Conservation (phyloP, 1,140 invertebrate genomes). For the Neuroterus valhalla region DNA sequence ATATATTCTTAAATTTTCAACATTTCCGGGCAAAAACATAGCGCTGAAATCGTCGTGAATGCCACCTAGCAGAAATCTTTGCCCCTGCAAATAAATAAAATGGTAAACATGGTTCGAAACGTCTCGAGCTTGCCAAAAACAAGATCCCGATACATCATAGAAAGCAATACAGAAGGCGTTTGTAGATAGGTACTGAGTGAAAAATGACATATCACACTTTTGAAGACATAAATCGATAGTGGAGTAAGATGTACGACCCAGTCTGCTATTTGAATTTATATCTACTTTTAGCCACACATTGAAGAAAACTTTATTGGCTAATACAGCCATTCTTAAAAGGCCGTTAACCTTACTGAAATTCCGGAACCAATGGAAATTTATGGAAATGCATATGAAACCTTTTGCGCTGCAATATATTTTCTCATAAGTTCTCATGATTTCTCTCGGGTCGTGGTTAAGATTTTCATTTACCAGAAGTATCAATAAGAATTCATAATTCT, state of each 20-base stretch:
- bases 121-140: background rate
- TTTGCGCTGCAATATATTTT: constrained; percentile 3
- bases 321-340: constrained; percentile 11
- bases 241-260: constrained; percentile 10
- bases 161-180: background rate
- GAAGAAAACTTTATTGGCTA: background rate
- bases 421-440: background rate
- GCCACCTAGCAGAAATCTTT: too few species aligned
- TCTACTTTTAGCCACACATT: background rate
- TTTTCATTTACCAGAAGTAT: background rate
- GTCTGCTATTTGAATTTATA: background rate
- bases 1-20: too few species aligned
- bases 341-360: constrained; percentile 17
- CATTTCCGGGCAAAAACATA: too few species aligned
- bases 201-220: constrained; percentile 13
- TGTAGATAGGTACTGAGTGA: background rate
- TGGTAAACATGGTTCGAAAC: too few species aligned
- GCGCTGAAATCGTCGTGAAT: too few species aligned
- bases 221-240: constrained; percentile 12
- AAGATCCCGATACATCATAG: constrained; percentile 1
- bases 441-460: background rate
- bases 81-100: too few species aligned
- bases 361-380: constrained; percentile 15
- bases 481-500: too few species aligned
- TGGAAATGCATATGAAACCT: constrained; percentile 11